A percentile compares a stretch with the other conserved stretches of the same genome.
phyloP scores from a whole-genome alignment of 1,140 invertebrate species.

The Antheraea mylitta region DNA sequence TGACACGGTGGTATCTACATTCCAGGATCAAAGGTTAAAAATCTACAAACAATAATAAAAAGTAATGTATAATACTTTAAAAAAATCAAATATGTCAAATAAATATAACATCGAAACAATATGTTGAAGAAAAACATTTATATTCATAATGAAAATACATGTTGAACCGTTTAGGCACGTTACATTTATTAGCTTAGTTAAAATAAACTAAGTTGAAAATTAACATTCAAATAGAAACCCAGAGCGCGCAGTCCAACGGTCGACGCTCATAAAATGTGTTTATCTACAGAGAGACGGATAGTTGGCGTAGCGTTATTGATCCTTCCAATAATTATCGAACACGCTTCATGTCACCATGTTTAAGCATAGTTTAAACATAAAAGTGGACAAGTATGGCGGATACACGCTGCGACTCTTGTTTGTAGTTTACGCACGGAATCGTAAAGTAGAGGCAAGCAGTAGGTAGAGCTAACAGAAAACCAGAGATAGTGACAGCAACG shows the following conservation, averaged over 20 bases:
- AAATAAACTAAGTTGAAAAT: conserved; percentile 64
- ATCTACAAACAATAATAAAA: too few relatives aligned
- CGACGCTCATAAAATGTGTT: conserved; percentile 69
- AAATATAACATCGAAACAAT: background rate
- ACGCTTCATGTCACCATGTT: conserved; percentile 76
- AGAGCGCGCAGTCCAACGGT: conserved; percentile 41
- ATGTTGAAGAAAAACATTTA: background rate
- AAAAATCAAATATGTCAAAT: too few relatives aligned
- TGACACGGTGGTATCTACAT: too few relatives aligned
- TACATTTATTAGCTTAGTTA: conserved; percentile 32
- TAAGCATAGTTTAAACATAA: conserved; percentile 67
- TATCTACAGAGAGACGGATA: conserved; percentile 62
- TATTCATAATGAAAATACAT: background rate
- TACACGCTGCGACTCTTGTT: conserved; percentile 51
- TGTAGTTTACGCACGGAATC: conserved; percentile 66
- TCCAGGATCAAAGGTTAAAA: too few relatives aligned
- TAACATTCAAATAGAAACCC: conserved; percentile 74
- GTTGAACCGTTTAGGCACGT: conserved; percentile 20
- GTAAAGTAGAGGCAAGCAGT: conserved; percentile 64
- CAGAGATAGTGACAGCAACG: conserved; percentile 43
- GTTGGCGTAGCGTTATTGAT: conserved; percentile 72
- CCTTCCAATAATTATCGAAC: conserved; percentile 78
- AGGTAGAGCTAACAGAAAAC: conserved; percentile 67
- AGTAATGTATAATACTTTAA: too few relatives aligned
- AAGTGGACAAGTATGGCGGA: conserved; percentile 63